Percentiles rank a stretch among this genome's conserved stretches.
These are phyloP conservation scores for Byasa hedistus DNA, from an alignment of 2,888 invertebrate genomes.

Conservation along the genomic window DNA sequence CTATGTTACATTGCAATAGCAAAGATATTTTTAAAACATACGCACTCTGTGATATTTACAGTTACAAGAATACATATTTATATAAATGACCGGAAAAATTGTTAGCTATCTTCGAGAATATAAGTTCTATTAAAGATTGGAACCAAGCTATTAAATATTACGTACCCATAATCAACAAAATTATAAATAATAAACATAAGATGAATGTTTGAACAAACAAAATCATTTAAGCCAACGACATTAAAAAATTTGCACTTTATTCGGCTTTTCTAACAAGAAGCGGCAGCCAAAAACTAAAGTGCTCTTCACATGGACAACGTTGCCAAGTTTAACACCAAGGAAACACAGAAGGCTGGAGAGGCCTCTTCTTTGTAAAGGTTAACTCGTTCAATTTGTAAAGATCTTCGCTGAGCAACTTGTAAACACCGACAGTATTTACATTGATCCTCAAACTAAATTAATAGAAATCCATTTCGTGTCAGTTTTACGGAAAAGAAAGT, in stretches of 20 bases:
- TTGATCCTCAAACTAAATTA: slow-evolving; percentile 15
- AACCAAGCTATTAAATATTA: too few species aligned
- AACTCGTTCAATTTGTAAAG: slow-evolving; percentile 48
- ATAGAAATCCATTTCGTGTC: neutral
- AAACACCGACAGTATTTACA: slow-evolving; percentile 6
- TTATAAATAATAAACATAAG: too few species aligned
- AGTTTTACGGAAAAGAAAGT: neutral
- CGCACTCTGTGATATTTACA: too few species aligned
- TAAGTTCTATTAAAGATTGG: too few species aligned
- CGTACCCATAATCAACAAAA: too few species aligned
- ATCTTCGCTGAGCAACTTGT: slow-evolving; percentile 32
- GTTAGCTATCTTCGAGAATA: too few species aligned
- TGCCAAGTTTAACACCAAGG: slow-evolving; percentile 47
- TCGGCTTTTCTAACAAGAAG: slow-evolving; percentile 14
- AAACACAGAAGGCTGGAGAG: slow-evolving; percentile 38
- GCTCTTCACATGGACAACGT: slow-evolving; percentile 31
- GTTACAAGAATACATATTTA: too few species aligned
- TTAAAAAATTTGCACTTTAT: slow-evolving; percentile 2
- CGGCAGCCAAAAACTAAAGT: slow-evolving; percentile 27
- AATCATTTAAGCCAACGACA: neutral
- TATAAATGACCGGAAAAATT: too few species aligned
- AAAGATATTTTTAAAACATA: too few species aligned
- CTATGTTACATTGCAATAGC: too few species aligned
- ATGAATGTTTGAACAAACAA: neutral
- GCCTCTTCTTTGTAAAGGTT: slow-evolving; percentile 43